These are phyloP conservation scores for Syndactyla subalaris DNA, from an alignment of 2,797 vertebrate genomes.

Conservation along the genomic window DNA sequence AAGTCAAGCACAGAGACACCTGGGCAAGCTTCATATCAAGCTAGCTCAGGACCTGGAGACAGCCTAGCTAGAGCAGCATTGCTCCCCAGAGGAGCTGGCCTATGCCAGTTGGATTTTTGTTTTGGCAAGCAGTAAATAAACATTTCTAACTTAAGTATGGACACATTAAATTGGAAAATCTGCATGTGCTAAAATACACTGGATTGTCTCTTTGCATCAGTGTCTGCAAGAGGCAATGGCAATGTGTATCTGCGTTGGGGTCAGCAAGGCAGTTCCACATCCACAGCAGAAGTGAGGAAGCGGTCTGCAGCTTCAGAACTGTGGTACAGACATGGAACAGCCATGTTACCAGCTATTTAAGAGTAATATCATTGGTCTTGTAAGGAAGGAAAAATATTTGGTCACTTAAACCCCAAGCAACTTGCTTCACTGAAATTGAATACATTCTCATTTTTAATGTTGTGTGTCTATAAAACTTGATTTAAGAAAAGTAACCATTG, in stretches of 20 bases:
- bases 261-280: background rate
- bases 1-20: background rate
- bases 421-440: background rate
- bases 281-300: background rate
- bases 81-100: background rate
- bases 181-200: background rate
- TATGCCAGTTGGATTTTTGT: background rate
- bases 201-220: background rate
- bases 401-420: background rate
- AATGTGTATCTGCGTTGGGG: background rate
- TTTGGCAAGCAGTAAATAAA: background rate
- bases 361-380: background rate
- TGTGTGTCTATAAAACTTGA: background rate
- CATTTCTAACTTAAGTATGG: background rate
- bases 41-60: background rate
- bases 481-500: background rate
- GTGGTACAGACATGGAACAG: background rate
- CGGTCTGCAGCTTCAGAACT: rapidly evolving
- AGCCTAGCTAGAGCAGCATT: background rate
- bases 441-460: background rate
- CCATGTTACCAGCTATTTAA: background rate
- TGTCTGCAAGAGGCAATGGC: background rate
- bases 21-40: background rate
- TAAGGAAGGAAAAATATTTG: background rate
- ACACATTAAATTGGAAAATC: background rate